Percentiles rank a stretch among this genome's conserved stretches.
Conservation (phyloP, 2,888 invertebrate species). For the Protophormia terraenovae region DNA sequence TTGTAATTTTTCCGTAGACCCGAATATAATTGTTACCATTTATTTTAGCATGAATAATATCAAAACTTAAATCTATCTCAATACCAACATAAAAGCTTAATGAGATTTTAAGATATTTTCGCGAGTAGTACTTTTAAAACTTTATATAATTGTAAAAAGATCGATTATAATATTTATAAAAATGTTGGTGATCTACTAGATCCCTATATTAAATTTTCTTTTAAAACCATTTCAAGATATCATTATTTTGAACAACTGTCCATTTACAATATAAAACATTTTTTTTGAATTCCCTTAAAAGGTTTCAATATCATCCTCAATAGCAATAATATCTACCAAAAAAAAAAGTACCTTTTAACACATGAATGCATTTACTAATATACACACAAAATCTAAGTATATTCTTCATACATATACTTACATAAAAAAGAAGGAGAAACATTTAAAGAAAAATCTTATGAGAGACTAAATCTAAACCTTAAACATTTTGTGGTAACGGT, state of each 20-base stretch:
- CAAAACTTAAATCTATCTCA: no score
- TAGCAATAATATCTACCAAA: constrained; percentile 57
- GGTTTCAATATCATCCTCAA: constrained; percentile 70
- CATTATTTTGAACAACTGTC: constrained; percentile 4
- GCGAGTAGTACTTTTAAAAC: no score
- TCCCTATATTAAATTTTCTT: not conserved
- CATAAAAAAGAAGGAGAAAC: not conserved
- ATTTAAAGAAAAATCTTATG: constrained; percentile 40
- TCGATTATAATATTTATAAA: no score
- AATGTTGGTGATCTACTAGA: no score
- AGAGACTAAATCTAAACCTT: constrained; percentile 69
- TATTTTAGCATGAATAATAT: no score
- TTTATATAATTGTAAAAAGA: no score
- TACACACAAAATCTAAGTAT: not conserved
- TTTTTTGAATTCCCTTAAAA: constrained; percentile 71
- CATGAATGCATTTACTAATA: constrained; percentile 67
- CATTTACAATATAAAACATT: constrained; percentile 21
- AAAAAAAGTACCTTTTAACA: constrained; percentile 70
- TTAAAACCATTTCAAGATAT: no score
- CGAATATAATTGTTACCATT: no score
- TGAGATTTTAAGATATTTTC: no score
- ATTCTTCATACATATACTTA: not conserved
- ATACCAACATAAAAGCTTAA: no score
- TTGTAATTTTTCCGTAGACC: no score
- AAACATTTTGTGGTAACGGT: constrained; percentile 71